These are phyloP conservation scores for Diorhabda elongata DNA, from an alignment of 1,140 invertebrate species.

Conservation along the genomic window DNA sequence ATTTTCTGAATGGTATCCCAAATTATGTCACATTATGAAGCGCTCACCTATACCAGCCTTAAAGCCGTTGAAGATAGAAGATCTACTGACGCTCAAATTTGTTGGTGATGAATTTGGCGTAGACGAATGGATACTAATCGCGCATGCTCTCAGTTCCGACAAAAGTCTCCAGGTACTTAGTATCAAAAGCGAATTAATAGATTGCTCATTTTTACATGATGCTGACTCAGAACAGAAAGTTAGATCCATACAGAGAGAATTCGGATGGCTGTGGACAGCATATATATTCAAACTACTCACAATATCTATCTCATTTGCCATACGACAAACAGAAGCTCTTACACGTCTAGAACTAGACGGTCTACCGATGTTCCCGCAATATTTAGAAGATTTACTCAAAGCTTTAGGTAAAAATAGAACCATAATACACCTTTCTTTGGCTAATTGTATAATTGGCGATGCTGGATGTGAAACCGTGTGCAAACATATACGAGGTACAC, in stretches of 20 bases:
- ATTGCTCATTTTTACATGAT: slow-evolving; percentile 50
- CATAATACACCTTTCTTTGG: slow-evolving; percentile 58
- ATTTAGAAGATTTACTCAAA: slow-evolving; percentile 55
- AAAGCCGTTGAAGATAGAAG: slow-evolving; percentile 46
- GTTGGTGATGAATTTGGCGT: slow-evolving; percentile 64
- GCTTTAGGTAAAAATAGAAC: slow-evolving; percentile 54
- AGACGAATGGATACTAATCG: slow-evolving; percentile 62
- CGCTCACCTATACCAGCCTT: slow-evolving; percentile 35
- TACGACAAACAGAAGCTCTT: slow-evolving; percentile 54
- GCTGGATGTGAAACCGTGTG: slow-evolving; percentile 59
- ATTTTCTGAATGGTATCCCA: slow-evolving; percentile 45
- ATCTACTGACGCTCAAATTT: slow-evolving; percentile 54
- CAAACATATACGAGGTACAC: slow-evolving; percentile 53
- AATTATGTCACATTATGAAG: slow-evolving; percentile 42
- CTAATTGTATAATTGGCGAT: slow-evolving; percentile 59
- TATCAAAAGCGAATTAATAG: slow-evolving; percentile 49
- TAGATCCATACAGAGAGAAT: slow-evolving; percentile 37
- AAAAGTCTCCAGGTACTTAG: slow-evolving; percentile 56
- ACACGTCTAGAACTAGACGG: slow-evolving; percentile 59
- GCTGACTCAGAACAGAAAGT: slow-evolving; percentile 55
- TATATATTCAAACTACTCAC: slow-evolving; percentile 41
- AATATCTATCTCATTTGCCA: slow-evolving; percentile 50
- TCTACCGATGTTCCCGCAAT: slow-evolving; percentile 58
- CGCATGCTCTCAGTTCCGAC: slow-evolving; percentile 62
- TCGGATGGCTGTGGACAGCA: slow-evolving; percentile 41